A percentile compares a stretch with the other conserved stretches of the same genome.
phyloP scores from a whole-genome alignment of 2,888 invertebrate species.

The Nasonia oneida region DNA sequence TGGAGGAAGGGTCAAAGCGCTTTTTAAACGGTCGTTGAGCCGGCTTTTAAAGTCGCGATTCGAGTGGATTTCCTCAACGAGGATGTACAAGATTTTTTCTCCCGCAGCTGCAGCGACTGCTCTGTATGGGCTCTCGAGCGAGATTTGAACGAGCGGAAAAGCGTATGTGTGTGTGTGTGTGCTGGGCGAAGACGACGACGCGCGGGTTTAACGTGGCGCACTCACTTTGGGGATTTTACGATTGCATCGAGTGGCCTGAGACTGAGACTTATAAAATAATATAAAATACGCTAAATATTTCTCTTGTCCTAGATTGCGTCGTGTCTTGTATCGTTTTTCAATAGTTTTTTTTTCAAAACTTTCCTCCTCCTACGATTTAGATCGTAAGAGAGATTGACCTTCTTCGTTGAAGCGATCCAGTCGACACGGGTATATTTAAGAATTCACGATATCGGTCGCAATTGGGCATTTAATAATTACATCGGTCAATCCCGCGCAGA shows the following conservation, averaged over 20 bases:
- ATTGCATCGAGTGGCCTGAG: slow-evolving; percentile 37
- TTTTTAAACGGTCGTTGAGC: slow-evolving; percentile 30
- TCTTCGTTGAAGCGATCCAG: too few species aligned
- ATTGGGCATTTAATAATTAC: too few species aligned
- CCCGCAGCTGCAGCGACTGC: not conserved
- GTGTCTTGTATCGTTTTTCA: slow-evolving; percentile 6
- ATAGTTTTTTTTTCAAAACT: not conserved
- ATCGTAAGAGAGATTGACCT: not conserved
- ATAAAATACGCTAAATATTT: slow-evolving; percentile 27
- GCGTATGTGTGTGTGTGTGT: not conserved
- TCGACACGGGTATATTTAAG: too few species aligned
- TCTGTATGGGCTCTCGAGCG: slow-evolving; percentile 29
- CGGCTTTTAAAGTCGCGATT: slow-evolving; percentile 46
- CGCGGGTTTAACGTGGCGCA: slow-evolving; percentile 15
- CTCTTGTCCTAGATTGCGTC: not conserved
- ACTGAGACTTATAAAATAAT: not conserved
- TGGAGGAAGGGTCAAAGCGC: slow-evolving; percentile 21
- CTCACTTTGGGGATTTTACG: slow-evolving; percentile 52
- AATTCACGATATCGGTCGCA: too few species aligned
- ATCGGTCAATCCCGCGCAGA: too few species aligned
- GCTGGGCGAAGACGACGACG: not conserved
- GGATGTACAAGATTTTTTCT: slow-evolving; percentile 34
- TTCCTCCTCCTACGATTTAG: not conserved
- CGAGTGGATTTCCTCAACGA: slow-evolving; percentile 48
- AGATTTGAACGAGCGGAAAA: slow-evolving; percentile 51